Evolutionary conservation across 2,797 vertebrate species (phyloP), one percentile per base, ranked within the genome.

Genomic region (Bovichtus variegatus): DNA sequence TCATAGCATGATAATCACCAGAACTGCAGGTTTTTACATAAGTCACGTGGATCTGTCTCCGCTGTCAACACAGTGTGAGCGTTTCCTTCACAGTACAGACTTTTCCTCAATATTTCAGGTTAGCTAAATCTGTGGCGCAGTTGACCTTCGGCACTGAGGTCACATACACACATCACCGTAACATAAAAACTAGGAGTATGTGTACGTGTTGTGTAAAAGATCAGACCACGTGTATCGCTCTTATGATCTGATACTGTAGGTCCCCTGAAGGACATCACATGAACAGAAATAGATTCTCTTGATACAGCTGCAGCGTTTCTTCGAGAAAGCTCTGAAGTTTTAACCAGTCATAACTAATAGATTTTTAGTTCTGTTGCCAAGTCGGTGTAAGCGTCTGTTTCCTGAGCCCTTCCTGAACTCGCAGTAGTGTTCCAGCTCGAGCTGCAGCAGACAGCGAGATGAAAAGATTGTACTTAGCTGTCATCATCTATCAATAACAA

Each of bases 401-500:
- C 51, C 50, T 4, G 25, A 49, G 27, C 19, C 16, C 0, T 53
- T 8, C 51, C 18, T 49, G 27, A 68, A 18, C 46, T 5, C 1
- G 13, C 6, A 16, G n/a, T 53, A 19, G 29, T 21, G 2, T 60
- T 34, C 27, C 55, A 34, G 49, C 36, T 38, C 0, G 4, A 46
- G 34, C 60, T 21, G 58, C 4, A 16, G 41, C 8, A 25, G 58
- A 65, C 54, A 23, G 53, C 34, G 8, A 10, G 74, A 78, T 74
- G 41, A 69, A 80, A 83, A 72, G 71, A 73, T 49, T 54, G n/a
- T 36, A 44, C 76, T 71, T 43, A n/a, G 38, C 53, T 72, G 74
- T 76, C 71, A 76, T 51, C 36, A 38, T 74, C 62, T 67, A 76
- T 90, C 75, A 85, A 61, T 75, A 80, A 47, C 69, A 66, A 74